A percentile compares a stretch with the other conserved stretches of the same genome.
Conservation (phyloP, 2,113 vertebrate species). For the Crotophaga sulcirostris region DNA sequence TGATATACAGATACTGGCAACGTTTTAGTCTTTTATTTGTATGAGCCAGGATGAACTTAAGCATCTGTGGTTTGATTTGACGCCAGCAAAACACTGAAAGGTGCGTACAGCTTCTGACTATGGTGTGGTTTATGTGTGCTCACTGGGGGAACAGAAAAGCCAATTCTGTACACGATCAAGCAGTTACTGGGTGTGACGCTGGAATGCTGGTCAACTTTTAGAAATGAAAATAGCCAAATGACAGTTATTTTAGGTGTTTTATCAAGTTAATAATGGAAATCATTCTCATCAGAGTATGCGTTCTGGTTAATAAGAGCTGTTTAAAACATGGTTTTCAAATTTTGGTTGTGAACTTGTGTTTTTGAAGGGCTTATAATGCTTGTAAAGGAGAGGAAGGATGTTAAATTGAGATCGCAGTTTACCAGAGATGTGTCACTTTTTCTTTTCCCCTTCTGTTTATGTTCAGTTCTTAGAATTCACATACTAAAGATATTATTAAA, state of each 20-base stretch:
- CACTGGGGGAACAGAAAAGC: accelerated
- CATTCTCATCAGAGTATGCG: not conserved
- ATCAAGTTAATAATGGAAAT: not conserved
- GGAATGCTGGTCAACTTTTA: not conserved
- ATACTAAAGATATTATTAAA: not conserved
- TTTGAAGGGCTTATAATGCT: not conserved
- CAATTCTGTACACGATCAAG: accelerated
- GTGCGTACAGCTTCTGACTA: not conserved
- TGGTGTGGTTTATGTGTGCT: accelerated
- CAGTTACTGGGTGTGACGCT: not conserved
- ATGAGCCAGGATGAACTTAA: not conserved
- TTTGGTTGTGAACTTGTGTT: not conserved
- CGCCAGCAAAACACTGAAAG: not conserved
- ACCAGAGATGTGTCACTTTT: not conserved
- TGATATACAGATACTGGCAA: accelerated
- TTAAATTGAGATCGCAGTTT: not conserved
- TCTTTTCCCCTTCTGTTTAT: not conserved
- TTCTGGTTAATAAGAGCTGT: not conserved
- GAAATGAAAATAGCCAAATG: not conserved
- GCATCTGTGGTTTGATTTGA: not conserved
- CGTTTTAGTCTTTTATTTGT: not conserved
- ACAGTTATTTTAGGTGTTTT: not conserved
- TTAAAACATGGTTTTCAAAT: not conserved
- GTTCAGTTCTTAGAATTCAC: not conserved
- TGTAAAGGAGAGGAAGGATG: accelerated